Evolutionary conservation across 1,140 invertebrate species (phyloP).

Genomic region (Heliconius melpomene): DNA sequence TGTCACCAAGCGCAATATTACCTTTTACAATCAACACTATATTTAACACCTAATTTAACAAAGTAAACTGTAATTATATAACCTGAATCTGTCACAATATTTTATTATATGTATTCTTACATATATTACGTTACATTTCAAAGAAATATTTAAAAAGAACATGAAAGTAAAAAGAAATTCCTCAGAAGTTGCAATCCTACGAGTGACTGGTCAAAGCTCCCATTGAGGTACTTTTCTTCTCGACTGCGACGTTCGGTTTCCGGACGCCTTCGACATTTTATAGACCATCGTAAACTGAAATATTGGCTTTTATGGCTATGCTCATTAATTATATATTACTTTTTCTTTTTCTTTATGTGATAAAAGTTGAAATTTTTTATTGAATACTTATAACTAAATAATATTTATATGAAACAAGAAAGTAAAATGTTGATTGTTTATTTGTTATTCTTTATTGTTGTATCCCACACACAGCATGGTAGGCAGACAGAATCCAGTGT

Average conservation of each 20-base stretch:
- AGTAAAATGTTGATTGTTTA: too few relatives aligned
- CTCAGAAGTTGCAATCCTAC: conserved; percentile 32
- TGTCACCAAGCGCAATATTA: conserved; percentile 58
- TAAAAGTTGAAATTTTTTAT: neutral
- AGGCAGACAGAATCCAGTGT: too few relatives aligned
- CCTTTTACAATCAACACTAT: too few relatives aligned
- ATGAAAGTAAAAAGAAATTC: conserved; percentile 15
- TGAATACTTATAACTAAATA: too few relatives aligned
- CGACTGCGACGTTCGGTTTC: conserved; percentile 33
- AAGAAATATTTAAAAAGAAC: neutral
- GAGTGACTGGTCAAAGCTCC: conserved; percentile 39
- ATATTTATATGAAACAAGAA: too few relatives aligned
- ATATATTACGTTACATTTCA: neutral
- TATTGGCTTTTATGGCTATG: neutral
- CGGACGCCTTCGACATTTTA: conserved; percentile 20
- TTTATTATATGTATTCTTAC: neutral
- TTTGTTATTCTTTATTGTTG: too few relatives aligned
- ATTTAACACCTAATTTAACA: too few relatives aligned
- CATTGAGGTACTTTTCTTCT: conserved; percentile 40
- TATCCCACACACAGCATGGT: too few relatives aligned
- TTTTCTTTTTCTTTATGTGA: neutral
- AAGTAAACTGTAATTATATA: neutral
- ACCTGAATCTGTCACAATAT: neutral
- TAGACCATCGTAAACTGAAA: neutral
- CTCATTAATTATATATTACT: conserved; percentile 7